Percentiles rank a stretch among this genome's conserved stretches.
These are phyloP conservation scores for Stegastes partitus DNA, from an alignment of 2,113 vertebrate genomes.

Conservation along the genomic window DNA sequence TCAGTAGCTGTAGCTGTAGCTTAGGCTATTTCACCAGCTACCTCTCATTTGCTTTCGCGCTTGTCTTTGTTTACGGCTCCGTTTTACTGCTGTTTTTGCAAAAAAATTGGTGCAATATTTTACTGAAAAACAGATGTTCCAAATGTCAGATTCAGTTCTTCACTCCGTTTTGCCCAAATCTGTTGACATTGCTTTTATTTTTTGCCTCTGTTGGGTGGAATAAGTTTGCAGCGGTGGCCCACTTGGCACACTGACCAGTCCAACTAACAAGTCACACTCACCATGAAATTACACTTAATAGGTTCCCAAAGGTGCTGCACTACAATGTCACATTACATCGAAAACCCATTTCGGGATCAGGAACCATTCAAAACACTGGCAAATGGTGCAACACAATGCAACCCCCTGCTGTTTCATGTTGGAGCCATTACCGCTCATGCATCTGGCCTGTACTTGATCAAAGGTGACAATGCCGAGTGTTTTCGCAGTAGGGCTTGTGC, in stretches of 20 bases:
- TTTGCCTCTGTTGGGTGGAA: constrained; percentile 11
- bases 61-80: too few species aligned
- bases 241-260: constrained; percentile 36
- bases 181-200: constrained; percentile 1
- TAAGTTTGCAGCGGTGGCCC: constrained; percentile 17
- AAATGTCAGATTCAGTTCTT: constrained; percentile 9
- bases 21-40: constrained; percentile 12
- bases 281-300: constrained; percentile 69
- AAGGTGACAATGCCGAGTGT: constrained; percentile 67
- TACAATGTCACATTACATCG: constrained; percentile 48
- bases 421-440: constrained; percentile 31
- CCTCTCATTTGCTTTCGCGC: background rate
- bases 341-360: constrained; percentile 42
- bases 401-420: constrained; percentile 63
- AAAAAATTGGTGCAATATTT: background rate
- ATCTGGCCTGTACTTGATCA: constrained; percentile 53
- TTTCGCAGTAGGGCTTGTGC: constrained; percentile 53
- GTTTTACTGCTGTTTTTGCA: too few species aligned
- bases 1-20: background rate
- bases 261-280: constrained; percentile 40
- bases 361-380: constrained; percentile 47
- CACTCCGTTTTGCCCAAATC: background rate
- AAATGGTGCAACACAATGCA: constrained; percentile 63
- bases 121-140: constrained; percentile 3
- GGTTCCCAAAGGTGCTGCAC: constrained; percentile 46